Evolutionary conservation across 2,113 vertebrate species (phyloP), one percentile per base, ranked within the genome.

Genomic region (Mus pahari): DNA sequence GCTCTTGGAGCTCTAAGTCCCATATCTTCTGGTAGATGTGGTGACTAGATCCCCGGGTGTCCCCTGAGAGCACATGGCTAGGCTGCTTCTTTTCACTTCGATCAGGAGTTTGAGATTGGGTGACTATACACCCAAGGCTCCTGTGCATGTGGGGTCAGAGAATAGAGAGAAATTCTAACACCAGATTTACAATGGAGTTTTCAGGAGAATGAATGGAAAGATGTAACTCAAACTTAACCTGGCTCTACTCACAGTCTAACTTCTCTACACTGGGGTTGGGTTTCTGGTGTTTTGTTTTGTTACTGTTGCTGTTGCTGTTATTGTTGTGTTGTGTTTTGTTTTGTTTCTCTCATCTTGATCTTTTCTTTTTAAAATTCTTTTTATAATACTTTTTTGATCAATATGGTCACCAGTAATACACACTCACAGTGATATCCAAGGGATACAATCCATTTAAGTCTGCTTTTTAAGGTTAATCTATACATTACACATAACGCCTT

Each of bases 151-250:
- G 28, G 74, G 33, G 31, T 1, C 14, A 42, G 1, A 26, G 3
- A 73, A 22, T 17, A 4, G 4, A 1, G 0, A 20, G 17, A 55
- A 45, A 92, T 36, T 55, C 36, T 39, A 39, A 45, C 0, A 45
- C 24, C 50, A 70, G 70, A 22, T 74, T 94, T 28, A 81, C 89
- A 96, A 91, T 92, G 50, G 19, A 42, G 33, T 86, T 97, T 92
- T 74, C 93, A 89, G 77, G 50, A 95, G 96, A 96, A 64, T 24
- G 64, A 97, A 95, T 50, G 24, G 5, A 53, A 50, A 12, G 42
- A 82, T 83, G 1, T 1, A 93, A 36, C 22, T 95, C n/a, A 7
- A 79, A 24, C 78, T 45, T 88, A 95, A 68, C 68, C 2, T 68
- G 74, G 8, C 16, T 92, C 26, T 92, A 22, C 6, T 45, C 94